These are phyloP conservation scores for Ryuthela nishihirai DNA, from an alignment of 2,888 invertebrate species.

Conservation along the genomic window DNA sequence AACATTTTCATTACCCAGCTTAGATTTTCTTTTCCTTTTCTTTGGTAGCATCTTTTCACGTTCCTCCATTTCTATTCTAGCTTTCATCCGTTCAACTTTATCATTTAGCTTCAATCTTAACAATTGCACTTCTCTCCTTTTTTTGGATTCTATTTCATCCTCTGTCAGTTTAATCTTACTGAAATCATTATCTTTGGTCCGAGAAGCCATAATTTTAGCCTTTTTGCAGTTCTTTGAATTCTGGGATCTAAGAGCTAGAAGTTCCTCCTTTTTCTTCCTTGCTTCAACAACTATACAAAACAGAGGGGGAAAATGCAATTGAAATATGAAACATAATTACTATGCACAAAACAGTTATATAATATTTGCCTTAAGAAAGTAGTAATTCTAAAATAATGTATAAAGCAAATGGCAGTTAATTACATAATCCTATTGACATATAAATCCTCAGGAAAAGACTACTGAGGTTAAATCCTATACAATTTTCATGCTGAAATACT, in stretches of 20 bases:
- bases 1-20: neutral
- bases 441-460: too few species aligned
- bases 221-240: constrained; percentile 39
- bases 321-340: too few species aligned
- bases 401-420: too few species aligned
- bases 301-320: too few species aligned
- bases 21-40: constrained; percentile 30
- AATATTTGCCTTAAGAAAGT: too few species aligned
- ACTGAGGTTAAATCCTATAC: too few species aligned
- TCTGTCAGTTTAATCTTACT: constrained; percentile 33
- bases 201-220: constrained; percentile 39
- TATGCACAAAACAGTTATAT: too few species aligned
- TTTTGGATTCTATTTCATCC: constrained; percentile 27
- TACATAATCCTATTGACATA: too few species aligned
- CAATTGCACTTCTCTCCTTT: constrained; percentile 32
- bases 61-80: constrained; percentile 35
- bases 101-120: constrained; percentile 12
- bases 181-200: constrained; percentile 42
- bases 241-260: constrained; percentile 34
- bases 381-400: too few species aligned
- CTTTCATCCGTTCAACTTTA: constrained; percentile 37
- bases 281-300: constrained; percentile 16
- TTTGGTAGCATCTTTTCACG: constrained; percentile 19
- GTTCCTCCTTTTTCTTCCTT: constrained; percentile 23
- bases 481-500: too few species aligned